Evolutionary conservation across 1,140 invertebrate species (phyloP), one percentile per base, ranked within the genome.

Genomic region (Drosophila novamexicana): DNA sequence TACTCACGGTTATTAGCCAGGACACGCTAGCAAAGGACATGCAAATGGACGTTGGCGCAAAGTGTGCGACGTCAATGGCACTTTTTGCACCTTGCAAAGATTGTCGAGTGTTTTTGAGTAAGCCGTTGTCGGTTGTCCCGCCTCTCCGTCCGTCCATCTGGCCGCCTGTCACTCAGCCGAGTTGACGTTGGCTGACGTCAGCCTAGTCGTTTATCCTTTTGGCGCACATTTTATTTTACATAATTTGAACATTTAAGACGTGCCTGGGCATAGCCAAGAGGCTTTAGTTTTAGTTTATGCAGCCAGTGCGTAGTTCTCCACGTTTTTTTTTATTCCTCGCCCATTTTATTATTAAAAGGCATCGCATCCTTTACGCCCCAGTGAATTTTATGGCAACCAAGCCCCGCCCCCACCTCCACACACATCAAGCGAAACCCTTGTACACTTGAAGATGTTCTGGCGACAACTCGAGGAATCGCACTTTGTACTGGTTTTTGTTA

Each of bases 191-290:
- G 83, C 84, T 88, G 85, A 88, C 83, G 83, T 89, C 84, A 88
- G 81, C 77, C 72, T 68, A 57, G 66, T 32, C 50, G 61, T 70
- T 80, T 77, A 57, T 77, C 69, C 69, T 79, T 59, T 83, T 62
- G 56, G 82, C 79, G 77, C 76, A 79, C 83, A 86, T 81, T 89
- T 90, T 90, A 89, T 89, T 89, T 89, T 84, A 89, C 84, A 89
- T 89, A 89, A 89, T 89, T 89, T 89, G 73, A 84, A 89, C 84
- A 89, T 89, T 89, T 89, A 89, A 89, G 84, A 89, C 84, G 84
- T 89, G 84, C 77, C 80, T 89, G 77, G 47, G 84, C 84, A 89
- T 89, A 89, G 80, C 76, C 85, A 84, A 81, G 74, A 68, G 77
- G 80, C 77, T 89, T 89, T 89, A 89, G 84, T 81, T 83, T 89